Base-by-base conservation (phyloP, 2,888 invertebrate genomes). In the Incurvaria masculella region DNA sequence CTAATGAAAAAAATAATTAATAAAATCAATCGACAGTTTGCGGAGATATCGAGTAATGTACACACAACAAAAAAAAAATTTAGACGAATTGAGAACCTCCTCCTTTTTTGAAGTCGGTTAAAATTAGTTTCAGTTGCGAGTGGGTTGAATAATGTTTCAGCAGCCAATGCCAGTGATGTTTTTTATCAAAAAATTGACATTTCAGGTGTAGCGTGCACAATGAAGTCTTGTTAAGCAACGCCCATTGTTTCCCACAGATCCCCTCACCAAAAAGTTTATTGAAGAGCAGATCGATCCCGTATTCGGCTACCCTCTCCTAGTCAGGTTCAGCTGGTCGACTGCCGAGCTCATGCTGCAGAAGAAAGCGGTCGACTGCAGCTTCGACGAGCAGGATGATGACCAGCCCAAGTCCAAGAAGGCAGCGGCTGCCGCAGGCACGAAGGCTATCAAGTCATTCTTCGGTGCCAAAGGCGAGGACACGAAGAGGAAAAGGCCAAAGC, bases 291-390 rank as follows among this genome's bases (percentile, higher is more conserved):
- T 93, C 49, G 94, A 99, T 71, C 81, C 85, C 20, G 85, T 98
- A 0, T 99, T 99, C 75, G 99, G 99, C 0, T 99, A 89, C 69
- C 94, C 97, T 0, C 85, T 89, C 46, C 76, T 99, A 17, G 97
- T 99, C 0, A 80, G 99, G 51, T 97, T 98, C 67, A 96, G 97
- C 66, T 99, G 99, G 99, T 94, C 97, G 0, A 99, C 99, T 0
- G 91, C 97, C 0, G 87, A 87, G 51, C 84, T 84, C 42, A 86
- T 93, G 56, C 67, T 99, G 14, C 82, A 91, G 53, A 84, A 87
- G 4, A 82, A 85, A 45, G 91, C 90, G 0, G 82, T 86, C 17
- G 67, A 76, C 10, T 87, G 89, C 43, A 86, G 87, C 48, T 88
- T 91, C 79, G 90, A 88, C 62, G 83, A 88, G 51, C 66, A 79